A percentile compares a stretch with the other conserved stretches of the same genome.
Conservation (phyloP, 2,888 invertebrate species). For the Luffia ferchaultella region DNA sequence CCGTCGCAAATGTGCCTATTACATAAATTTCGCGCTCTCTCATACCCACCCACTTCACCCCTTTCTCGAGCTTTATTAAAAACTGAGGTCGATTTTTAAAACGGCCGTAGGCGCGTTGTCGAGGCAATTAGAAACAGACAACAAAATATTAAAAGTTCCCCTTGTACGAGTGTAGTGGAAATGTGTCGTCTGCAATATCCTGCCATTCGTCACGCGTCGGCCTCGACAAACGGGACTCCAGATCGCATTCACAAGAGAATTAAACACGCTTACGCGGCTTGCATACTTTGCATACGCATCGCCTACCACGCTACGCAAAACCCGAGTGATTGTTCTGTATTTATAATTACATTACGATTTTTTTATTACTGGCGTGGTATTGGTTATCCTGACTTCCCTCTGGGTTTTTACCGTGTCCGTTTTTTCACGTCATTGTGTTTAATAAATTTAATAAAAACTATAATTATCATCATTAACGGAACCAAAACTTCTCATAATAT, state of each 20-base stretch:
- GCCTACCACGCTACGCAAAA: background rate
- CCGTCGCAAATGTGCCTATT: slow-evolving; percentile 4
- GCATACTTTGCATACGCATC: background rate
- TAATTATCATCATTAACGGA: too few species aligned
- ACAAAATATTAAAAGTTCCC: slow-evolving; percentile 49
- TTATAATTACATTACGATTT: too few species aligned
- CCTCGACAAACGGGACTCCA: slow-evolving; percentile 27
- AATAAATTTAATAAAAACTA: too few species aligned
- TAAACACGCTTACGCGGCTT: slow-evolving; percentile 5
- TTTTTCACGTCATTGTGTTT: too few species aligned
- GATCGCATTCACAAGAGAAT: slow-evolving; percentile 22
- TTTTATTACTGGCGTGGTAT: too few species aligned
- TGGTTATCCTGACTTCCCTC: too few species aligned
- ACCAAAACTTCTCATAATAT: too few species aligned
- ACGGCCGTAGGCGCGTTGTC: slow-evolving; percentile 26
- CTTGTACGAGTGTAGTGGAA: slow-evolving; percentile 27
- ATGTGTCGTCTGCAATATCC: slow-evolving; percentile 29
- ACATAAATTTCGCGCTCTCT: slow-evolving; percentile 7
- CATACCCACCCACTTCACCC: slow-evolving; percentile 18
- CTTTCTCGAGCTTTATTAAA: slow-evolving; percentile 26
- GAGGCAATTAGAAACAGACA: slow-evolving; percentile 48
- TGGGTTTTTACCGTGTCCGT: too few species aligned
- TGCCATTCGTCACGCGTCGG: slow-evolving; percentile 33
- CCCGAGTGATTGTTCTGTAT: background rate
- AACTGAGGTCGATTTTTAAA: slow-evolving; percentile 28